Conservation (phyloP, 2,888 invertebrate genomes). For the Sympetrum striolatum region DNA sequence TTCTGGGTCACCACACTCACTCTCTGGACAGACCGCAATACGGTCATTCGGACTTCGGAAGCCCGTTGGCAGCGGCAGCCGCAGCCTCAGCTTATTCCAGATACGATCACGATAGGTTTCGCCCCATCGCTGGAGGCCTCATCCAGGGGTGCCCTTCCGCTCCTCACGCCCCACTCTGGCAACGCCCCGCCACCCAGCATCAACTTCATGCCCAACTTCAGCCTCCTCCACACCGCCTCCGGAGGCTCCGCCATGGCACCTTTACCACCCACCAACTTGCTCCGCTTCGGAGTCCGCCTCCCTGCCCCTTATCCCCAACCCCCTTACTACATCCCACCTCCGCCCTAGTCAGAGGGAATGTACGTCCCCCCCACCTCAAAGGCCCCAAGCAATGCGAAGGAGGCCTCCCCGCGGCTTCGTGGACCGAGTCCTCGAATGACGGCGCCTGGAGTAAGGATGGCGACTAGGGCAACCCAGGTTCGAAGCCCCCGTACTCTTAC, state of each 20-base stretch:
- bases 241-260: not conserved
- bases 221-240: not conserved
- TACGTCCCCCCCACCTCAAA: not conserved
- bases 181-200: not conserved
- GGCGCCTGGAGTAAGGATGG: not conserved
- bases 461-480: slow-evolving; percentile 54
- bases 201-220: slow-evolving; percentile 21
- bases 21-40: not conserved
- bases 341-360: slow-evolving; percentile 52
- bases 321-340: slow-evolving; percentile 67
- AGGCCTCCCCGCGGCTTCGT: not conserved
- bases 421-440: not conserved
- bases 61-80: slow-evolving; percentile 12
- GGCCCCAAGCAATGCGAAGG: too few species aligned
- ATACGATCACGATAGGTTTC: slow-evolving; percentile 10
- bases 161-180: not conserved
- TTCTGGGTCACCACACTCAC: not conserved
- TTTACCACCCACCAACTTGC: not conserved
- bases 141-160: not conserved
- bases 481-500: slow-evolving; percentile 92
- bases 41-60: slow-evolving; percentile 4
- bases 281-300: slow-evolving; percentile 60
- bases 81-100: slow-evolving; percentile 25
- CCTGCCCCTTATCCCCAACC: slow-evolving; percentile 67
- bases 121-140: not conserved